Evolutionary conservation across 2,888 invertebrate species (phyloP), one percentile per base, ranked within the genome.

Genomic region (Ypsolopha sequella): DNA sequence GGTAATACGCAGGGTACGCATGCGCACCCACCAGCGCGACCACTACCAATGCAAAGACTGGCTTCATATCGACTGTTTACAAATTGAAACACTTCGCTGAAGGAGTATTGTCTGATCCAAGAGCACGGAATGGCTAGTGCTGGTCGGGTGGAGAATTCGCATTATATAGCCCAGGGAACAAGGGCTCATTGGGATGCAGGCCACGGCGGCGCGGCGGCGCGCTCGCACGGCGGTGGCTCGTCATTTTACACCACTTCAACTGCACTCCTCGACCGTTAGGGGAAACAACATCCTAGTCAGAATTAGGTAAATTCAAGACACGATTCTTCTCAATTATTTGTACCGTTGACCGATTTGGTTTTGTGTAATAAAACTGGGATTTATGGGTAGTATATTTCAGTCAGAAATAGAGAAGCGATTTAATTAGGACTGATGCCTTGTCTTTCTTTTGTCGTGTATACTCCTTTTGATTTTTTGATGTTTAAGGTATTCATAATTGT

Each of bases 121-220:
- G 59, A 24, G 24, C 63, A 70, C 69, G 65, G 56, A 59, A 61
- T 63, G 70, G 69, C 59, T 68, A 72, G 66, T 82, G 82, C 54
- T 64, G 67, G 59, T 55, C 54, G 55, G 54, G 57, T 58, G 54
- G 63, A 60, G 62, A 52, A 56, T 57, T 56, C 72, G 73, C 73
- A 63, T 79, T 85, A 73, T 86, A 84, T 86, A 86, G 64, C 70
- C 71, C 66, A 65, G 66, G 62, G 65, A 60, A 70, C 57, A 71
- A 57, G 75, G 71, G 70, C 68, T 80, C 62, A 82, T 86, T 84
- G 74, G 65, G 73, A 86, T 82, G 64, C 85, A 61, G 51, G 46
- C 46, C 85, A 79, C 80, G 82, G 14, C 52, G 24, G 36, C 53
- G 14, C 52, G 24, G 36, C 53, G 57, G 65, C 60, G 58, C 66